Evolutionary conservation across 1,140 invertebrate species (phyloP).

Genomic region (Drosophila truncata): DNA sequence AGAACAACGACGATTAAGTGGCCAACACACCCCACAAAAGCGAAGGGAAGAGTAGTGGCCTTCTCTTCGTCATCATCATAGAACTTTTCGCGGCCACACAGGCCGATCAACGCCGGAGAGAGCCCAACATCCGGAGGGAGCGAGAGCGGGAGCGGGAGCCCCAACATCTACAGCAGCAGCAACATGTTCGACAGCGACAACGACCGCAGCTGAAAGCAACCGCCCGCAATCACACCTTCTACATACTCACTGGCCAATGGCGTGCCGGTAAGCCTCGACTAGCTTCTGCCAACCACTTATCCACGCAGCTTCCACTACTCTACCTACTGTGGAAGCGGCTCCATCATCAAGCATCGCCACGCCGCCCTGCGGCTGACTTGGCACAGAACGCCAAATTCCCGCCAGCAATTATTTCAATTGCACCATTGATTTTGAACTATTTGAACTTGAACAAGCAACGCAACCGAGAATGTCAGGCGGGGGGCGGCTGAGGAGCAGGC

Average conservation of each 20-base stretch:
- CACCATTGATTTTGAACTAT: conserved; percentile 6
- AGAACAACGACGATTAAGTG: conserved; percentile 33
- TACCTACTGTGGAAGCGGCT: conserved; percentile 17
- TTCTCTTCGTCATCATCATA: conserved; percentile 27
- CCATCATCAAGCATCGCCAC: conserved; percentile 16
- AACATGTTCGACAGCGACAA: conserved; percentile 14
- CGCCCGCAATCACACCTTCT: conserved; percentile 14
- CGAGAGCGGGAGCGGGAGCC: conserved; percentile 2
- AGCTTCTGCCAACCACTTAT: conserved; percentile 31
- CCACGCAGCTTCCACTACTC: conserved; percentile 20
- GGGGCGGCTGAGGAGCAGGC: conserved; percentile 16
- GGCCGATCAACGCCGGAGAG: conserved; percentile 29
- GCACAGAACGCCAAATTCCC: conserved; percentile 58
- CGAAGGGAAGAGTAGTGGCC: conserved; percentile 18
- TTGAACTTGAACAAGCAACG: conserved; percentile 6
- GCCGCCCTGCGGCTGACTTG: conserved; percentile 66
- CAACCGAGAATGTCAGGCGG: conserved; percentile 21
- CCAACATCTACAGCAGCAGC: background rate
- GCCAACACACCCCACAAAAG: background rate
- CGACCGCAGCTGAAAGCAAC: conserved; percentile 4
- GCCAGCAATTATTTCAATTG: conserved; percentile 4
- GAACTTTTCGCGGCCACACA: conserved; percentile 52
- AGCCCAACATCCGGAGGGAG: conserved; percentile 28
- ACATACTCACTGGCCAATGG: conserved; percentile 37
- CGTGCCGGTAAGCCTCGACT: conserved; percentile 57